Percentiles rank a stretch among this genome's conserved stretches.
These are phyloP conservation scores for Graptemys geographica DNA, from an alignment of 2,797 vertebrate genomes.

Conservation along the genomic window DNA sequence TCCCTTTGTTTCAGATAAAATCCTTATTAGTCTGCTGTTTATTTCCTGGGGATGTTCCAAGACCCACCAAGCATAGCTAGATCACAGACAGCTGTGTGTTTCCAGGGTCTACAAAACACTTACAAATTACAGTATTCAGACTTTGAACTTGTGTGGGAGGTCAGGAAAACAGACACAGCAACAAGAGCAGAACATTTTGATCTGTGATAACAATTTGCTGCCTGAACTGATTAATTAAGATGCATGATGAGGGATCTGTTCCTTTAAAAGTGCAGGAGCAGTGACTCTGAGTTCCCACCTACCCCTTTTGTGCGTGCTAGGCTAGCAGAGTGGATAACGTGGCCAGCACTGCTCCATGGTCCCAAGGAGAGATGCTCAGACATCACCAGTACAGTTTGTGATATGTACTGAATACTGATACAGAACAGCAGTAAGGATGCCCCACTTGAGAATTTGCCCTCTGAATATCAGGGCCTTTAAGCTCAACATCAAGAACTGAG, in stretches of 20 bases:
- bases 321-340: not conserved
- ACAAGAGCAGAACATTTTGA: constrained; percentile 14
- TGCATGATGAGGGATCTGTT: constrained; percentile 26
- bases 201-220: constrained; percentile 33
- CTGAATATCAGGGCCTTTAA: not conserved
- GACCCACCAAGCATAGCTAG: not conserved
- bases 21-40: not conserved
- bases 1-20: not conserved
- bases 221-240: constrained; percentile 32
- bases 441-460: not conserved
- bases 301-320: not conserved
- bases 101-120: not conserved
- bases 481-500: not conserved
- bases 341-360: not conserved
- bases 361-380: not conserved
- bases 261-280: not conserved
- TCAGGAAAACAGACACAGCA: not conserved
- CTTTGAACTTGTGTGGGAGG: constrained; percentile 15
- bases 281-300: constrained; percentile 35
- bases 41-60: not conserved
- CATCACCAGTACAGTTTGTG: not conserved
- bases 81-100: not conserved
- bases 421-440: not conserved
- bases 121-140: not conserved
- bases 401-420: not conserved